Evolutionary conservation across 2,888 invertebrate genomes (phyloP), one percentile per base, ranked within the genome.

Genomic region (Mesorhabditis spiculigera): DNA sequence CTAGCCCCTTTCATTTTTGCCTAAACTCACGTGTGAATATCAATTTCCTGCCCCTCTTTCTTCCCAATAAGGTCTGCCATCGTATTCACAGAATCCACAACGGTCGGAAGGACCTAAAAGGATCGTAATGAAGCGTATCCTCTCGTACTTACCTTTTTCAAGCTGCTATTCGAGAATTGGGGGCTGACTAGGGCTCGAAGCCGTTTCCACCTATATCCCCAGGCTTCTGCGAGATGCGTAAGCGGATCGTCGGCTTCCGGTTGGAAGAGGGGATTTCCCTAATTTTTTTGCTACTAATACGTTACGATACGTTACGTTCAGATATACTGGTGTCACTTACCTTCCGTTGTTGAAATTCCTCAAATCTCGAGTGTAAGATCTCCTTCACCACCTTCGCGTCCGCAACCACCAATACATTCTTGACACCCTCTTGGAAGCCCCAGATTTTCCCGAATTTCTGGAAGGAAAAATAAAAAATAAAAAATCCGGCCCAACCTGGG

Each of bases 191-290:
- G 83, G 10, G 86, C 81, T n/a, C 89, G 79, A 13, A 89, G 85
- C n/a, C 88, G 82, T 77, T 88, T 88, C 89, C 89, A 89, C 43
- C 87, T 79, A 45, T 86, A 83, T 10, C 87, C 88, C 1, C 86
- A 80, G 3, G 66, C 86, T 81, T 82, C 81, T 71, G 87, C 86
- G 81, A 87, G 10, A 63, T 72, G 58, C n/a, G 58, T n/a, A 10
- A 13, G 58, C n/a, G 58, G 58, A 50, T 50, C 58, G 3, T 50
- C 58, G 3, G 58, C 58, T 50, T 50, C 58, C 58, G 58, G 58
- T 50, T 50, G 58, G n/a, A 50, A 50, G 58, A 50, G 58, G 1
- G 58, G 58, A 50, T 50, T 50, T 50, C 58, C 58, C 58, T 50
- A n/a, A 28, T 28, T 28, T 28, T 28, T 28, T 28, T 3, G 28